Conservation (phyloP, 2,888 invertebrate genomes). For the Periphyllus acericola region DNA sequence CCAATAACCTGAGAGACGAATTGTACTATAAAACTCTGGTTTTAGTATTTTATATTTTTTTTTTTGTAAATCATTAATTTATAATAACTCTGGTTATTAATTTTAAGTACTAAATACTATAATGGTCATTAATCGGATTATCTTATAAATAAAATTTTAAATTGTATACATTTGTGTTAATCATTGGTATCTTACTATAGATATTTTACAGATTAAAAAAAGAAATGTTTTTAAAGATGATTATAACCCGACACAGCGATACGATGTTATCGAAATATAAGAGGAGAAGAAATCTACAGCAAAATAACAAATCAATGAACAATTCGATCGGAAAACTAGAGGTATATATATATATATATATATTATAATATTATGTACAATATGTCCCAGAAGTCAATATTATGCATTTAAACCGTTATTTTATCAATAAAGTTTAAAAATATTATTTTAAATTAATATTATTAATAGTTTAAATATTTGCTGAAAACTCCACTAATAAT, state of each 20-base stretch:
- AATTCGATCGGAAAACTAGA: background rate
- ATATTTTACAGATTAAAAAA: slow-evolving; percentile 8
- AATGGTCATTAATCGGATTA: no score
- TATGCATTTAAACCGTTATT: no score
- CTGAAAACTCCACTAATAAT: no score
- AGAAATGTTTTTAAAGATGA: background rate
- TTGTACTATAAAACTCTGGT: background rate
- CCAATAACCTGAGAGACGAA: background rate
- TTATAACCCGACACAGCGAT: background rate
- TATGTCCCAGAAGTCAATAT: no score
- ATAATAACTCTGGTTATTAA: no score
- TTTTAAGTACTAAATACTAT: no score
- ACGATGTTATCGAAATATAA: background rate
- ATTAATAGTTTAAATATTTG: no score
- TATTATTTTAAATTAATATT: no score
- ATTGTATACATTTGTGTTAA: background rate
- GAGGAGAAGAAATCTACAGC: background rate
- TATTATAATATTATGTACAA: no score
- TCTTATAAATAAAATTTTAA: background rate
- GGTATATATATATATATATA: background rate
- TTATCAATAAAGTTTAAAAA: no score
- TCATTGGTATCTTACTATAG: background rate
- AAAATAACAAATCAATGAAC: background rate
- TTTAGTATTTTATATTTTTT: background rate
- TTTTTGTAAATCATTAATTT: background rate